Conservation (phyloP, 2,113 vertebrate species). For the Thymallus thymallus region DNA sequence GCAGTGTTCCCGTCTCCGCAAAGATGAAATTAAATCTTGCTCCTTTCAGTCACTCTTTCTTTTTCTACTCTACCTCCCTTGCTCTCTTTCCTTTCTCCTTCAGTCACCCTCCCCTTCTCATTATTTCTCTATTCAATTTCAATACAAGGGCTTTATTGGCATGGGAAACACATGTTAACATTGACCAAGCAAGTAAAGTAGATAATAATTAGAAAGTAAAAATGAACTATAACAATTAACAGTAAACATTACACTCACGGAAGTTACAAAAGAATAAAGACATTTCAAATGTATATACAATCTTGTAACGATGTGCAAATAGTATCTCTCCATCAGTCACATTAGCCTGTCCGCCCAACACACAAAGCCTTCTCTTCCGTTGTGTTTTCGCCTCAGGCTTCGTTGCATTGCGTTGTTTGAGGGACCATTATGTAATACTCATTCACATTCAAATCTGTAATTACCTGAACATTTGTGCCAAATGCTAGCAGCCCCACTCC, state of each 20-base stretch:
- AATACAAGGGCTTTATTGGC: too few relatives aligned
- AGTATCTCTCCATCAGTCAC: conserved; percentile 11
- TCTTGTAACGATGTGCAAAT: too few relatives aligned
- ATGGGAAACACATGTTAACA: too few relatives aligned
- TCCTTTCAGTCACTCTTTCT: conserved; percentile 52
- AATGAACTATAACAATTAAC: too few relatives aligned
- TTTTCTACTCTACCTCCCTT: conserved; percentile 4
- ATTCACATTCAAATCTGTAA: conserved; percentile 25
- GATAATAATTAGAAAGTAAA: too few relatives aligned
- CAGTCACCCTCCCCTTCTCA: background rate
- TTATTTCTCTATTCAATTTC: too few relatives aligned
- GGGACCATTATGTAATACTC: conserved; percentile 34
- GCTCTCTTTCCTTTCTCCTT: conserved; percentile 15
- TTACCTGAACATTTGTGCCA: conserved; percentile 49
- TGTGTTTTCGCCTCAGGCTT: conserved; percentile 26
- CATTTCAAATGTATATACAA: too few relatives aligned
- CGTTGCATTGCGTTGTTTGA: conserved; percentile 23
- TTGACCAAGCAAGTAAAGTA: too few relatives aligned
- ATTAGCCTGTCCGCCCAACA: conserved; percentile 2
- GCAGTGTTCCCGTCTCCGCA: background rate
- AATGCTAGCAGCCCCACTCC: conserved; percentile 1
- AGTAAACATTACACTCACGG: too few relatives aligned
- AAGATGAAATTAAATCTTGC: conserved; percentile 62
- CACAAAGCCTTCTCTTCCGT: background rate
- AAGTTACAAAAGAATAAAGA: too few relatives aligned